Percentiles rank a stretch among this genome's conserved stretches.
Conservation (phyloP, 2,797 vertebrate genomes). For the Loriculus beryllinus region DNA sequence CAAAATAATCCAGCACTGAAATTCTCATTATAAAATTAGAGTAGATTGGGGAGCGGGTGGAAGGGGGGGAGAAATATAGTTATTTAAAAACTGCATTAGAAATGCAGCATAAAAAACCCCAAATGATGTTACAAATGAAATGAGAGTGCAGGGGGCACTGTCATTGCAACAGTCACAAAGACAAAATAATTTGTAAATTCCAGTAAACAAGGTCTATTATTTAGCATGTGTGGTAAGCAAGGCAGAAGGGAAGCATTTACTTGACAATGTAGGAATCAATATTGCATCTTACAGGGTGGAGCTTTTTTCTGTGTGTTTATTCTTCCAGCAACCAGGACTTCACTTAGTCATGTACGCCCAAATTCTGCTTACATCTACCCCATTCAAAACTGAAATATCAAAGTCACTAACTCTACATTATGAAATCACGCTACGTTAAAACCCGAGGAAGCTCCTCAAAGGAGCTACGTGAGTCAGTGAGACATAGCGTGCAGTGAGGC, state of each 20-base stretch:
- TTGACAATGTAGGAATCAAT: neutral
- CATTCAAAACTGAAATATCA: neutral
- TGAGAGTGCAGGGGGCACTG: neutral
- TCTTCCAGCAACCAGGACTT: neutral
- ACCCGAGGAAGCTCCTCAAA: neutral
- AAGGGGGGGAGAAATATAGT: neutral
- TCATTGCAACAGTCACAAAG: neutral
- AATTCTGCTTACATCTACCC: neutral
- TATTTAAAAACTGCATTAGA: neutral
- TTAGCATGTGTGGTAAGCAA: neutral
- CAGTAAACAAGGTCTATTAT: neutral
- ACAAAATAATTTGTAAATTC: slow-evolving; percentile 22
- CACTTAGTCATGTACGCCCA: neutral
- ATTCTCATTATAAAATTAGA: slow-evolving; percentile 17
- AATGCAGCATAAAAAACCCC: neutral
- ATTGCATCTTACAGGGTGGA: neutral
- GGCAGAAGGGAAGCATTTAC: neutral
- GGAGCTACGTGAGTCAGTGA: neutral
- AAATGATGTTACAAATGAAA: neutral
- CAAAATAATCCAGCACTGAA: slow-evolving; percentile 20
- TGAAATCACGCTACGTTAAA: neutral
- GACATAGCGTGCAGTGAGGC: neutral
- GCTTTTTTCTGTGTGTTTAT: neutral
- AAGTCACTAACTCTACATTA: neutral
- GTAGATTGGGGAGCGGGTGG: neutral